Evolutionary conservation across 2,113 vertebrate species (phyloP).

Genomic region (Silurus meridionalis): DNA sequence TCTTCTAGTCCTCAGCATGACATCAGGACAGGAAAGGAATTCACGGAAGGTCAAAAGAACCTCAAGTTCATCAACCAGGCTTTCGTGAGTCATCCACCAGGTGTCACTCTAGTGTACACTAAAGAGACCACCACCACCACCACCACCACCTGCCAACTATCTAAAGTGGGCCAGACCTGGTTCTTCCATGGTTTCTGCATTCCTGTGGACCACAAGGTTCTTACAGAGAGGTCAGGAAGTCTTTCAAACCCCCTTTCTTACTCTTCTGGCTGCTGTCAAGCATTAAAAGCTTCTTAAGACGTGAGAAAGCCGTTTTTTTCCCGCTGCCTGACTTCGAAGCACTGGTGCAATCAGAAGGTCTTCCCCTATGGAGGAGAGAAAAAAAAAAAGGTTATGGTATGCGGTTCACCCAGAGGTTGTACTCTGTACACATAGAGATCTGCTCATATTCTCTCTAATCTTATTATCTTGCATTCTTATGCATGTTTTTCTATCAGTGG

Average conservation of each 20-base stretch:
- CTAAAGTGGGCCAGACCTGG: slow-evolving; percentile 45
- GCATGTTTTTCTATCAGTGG: background rate
- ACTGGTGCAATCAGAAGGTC: slow-evolving; percentile 63
- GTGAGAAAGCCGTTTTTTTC: slow-evolving; percentile 81
- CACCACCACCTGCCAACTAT: background rate
- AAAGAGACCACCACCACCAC: slow-evolving; percentile 21
- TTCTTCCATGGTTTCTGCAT: background rate
- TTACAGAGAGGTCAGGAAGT: slow-evolving; percentile 87
- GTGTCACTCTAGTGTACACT: slow-evolving; percentile 44
- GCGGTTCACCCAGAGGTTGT: background rate
- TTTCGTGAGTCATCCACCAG: slow-evolving; percentile 45
- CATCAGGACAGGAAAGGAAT: slow-evolving; percentile 15
- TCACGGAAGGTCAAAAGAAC: background rate
- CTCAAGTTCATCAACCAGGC: slow-evolving; percentile 16
- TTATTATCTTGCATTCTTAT: background rate
- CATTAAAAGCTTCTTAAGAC: slow-evolving; percentile 84
- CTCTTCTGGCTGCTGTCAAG: slow-evolving; percentile 75
- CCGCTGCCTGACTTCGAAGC: slow-evolving; percentile 71
- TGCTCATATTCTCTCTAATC: background rate
- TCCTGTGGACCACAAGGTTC: background rate
- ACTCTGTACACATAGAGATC: background rate
- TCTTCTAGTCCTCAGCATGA: slow-evolving; percentile 9
- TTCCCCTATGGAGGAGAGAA: slow-evolving; percentile 54
- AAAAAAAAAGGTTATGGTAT: background rate
- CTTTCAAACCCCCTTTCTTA: slow-evolving; percentile 81